phyloP scores from a whole-genome alignment of 2,888 invertebrate species.

The Mellilla xanthometata region DNA sequence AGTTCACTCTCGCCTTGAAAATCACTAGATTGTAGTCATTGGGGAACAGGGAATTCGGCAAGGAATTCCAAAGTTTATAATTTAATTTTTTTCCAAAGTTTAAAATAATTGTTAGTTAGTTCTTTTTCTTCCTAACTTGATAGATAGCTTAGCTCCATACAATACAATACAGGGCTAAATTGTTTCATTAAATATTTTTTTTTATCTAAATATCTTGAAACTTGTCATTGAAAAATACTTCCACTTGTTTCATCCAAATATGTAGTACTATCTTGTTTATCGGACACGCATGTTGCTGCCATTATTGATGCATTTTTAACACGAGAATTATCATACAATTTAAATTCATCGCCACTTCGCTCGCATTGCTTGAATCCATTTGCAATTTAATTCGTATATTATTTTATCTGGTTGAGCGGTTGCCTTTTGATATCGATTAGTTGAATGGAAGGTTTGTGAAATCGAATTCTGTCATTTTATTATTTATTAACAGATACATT shows the following conservation, averaged over 20 bases:
- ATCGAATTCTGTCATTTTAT: not conserved
- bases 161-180: too few species aligned
- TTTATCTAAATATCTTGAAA: slow-evolving; percentile 4
- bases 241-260: slow-evolving; percentile 1
- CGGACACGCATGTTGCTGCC: slow-evolving; percentile 4
- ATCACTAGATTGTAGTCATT: too few species aligned
- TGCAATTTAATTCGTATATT: slow-evolving; percentile 19
- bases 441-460: not conserved
- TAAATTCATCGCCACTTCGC: slow-evolving; percentile 9
- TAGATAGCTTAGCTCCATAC: too few species aligned
- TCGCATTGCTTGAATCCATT: slow-evolving; percentile 12
- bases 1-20: too few species aligned
- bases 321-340: slow-evolving; percentile 11
- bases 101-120: too few species aligned
- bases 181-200: too few species aligned
- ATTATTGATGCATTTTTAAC: slow-evolving; percentile 18
- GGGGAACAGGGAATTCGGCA: too few species aligned
- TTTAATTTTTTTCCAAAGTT: too few species aligned
- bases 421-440: slow-evolving; percentile 7
- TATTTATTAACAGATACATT: too few species aligned
- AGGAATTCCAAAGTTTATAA: too few species aligned
- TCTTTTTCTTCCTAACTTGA: too few species aligned
- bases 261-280: slow-evolving; percentile 11
- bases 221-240: slow-evolving; percentile 6
- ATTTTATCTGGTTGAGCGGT: slow-evolving; percentile 1